Percentiles rank a stretch among this genome's conserved stretches.
phyloP scores from a whole-genome alignment of 2,888 invertebrate genomes.

The Agonopterix alstromeriana region DNA sequence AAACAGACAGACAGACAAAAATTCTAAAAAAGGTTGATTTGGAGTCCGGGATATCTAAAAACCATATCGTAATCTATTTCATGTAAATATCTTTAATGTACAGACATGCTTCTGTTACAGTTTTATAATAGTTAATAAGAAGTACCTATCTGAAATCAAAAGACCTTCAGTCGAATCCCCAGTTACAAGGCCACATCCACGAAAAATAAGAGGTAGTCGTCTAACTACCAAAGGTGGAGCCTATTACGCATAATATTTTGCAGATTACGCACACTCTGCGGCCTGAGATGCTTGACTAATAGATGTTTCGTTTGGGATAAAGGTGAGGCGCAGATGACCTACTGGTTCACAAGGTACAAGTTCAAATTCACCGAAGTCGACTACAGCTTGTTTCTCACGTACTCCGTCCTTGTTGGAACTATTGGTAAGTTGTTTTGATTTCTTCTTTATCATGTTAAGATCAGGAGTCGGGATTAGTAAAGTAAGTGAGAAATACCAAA shows the following conservation, averaged over 20 bases:
- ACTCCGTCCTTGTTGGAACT: conserved; percentile 73
- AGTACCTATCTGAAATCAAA: too few relatives aligned
- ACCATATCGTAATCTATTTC: too few relatives aligned
- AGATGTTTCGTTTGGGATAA: conserved; percentile 55
- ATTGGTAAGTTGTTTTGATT: conserved; percentile 61
- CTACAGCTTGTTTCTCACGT: conserved; percentile 75
- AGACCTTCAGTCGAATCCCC: too few relatives aligned
- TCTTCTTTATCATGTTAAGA: too few relatives aligned
- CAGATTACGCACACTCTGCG: conserved; percentile 40
- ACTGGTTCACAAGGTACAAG: conserved; percentile 75
- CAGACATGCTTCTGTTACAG: too few relatives aligned
- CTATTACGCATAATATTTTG: conserved; percentile 42
- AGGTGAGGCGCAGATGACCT: conserved; percentile 78
- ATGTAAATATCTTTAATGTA: too few relatives aligned
- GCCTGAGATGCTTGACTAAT: conserved; percentile 41
- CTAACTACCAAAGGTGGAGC: conserved; percentile 23
- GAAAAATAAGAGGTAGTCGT: neutral
- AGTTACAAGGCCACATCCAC: neutral
- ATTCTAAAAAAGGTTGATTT: too few relatives aligned
- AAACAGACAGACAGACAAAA: too few relatives aligned
- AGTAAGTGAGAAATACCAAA: too few relatives aligned
- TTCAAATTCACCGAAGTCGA: conserved; percentile 78
- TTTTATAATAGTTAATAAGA: too few relatives aligned
- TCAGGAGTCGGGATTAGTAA: too few relatives aligned
- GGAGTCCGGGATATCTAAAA: too few relatives aligned